A percentile compares a stretch with the other conserved stretches of the same genome.
Evolutionary conservation across 2,113 vertebrate genomes (phyloP).

Genomic region (Turdus rufiventris): DNA sequence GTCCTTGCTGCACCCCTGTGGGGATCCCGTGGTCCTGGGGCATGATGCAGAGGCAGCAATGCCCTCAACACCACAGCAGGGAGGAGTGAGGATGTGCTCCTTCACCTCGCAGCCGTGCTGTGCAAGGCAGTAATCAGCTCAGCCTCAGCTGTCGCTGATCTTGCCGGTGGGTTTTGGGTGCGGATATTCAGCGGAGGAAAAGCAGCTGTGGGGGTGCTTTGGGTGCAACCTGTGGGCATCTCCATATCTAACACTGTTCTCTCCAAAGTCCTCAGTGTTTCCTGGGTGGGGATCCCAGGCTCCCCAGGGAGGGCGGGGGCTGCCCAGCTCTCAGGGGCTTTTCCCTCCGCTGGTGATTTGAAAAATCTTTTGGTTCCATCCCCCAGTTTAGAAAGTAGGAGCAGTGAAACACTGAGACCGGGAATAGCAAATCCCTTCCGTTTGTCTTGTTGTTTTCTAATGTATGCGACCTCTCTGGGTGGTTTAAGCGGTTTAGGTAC

Average conservation of each 20-base stretch:
- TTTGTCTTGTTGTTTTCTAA: slow-evolving; percentile 82
- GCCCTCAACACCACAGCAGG: not conserved
- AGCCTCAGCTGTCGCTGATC: fast-evolving
- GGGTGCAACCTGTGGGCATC: not conserved
- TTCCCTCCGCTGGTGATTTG: slow-evolving; percentile 3
- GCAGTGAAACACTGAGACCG: slow-evolving; percentile 64
- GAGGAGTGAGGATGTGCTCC: fast-evolving
- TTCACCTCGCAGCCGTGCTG: not conserved
- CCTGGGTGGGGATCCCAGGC: not conserved
- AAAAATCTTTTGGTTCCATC: slow-evolving; percentile 56
- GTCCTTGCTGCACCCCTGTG: not conserved
- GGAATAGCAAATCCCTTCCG: slow-evolving; percentile 80
- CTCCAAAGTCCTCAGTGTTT: not conserved
- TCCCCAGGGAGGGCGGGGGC: fast-evolving
- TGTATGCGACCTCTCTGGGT: slow-evolving; percentile 95
- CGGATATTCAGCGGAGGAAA: not conserved
- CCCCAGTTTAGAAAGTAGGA: slow-evolving; percentile 26
- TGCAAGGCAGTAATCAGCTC: not conserved
- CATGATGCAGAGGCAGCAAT: fast-evolving
- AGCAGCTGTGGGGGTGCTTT: not conserved
- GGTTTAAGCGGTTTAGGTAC: slow-evolving; percentile 95
- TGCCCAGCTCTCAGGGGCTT: not conserved
- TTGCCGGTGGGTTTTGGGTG: not conserved
- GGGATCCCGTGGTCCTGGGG: not conserved
- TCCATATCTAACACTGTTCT: not conserved